Base-by-base conservation (phyloP, 2,797 vertebrate genomes). In the Ibycter americanus region DNA sequence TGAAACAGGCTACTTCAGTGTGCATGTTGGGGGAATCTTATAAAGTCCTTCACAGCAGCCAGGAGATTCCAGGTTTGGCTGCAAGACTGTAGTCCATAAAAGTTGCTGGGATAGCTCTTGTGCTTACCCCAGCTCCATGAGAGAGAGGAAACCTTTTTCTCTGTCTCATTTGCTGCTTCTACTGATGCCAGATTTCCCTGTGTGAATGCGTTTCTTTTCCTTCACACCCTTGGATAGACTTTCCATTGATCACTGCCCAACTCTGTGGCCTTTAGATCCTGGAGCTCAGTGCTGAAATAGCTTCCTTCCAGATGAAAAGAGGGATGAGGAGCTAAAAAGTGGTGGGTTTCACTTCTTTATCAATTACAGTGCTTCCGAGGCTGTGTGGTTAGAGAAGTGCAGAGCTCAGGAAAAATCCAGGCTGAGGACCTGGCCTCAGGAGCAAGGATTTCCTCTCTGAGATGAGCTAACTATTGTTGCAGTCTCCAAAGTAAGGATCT, bases 401-500 rank as follows among this genome's bases (percentile, higher is more conserved):
- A 79, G 74, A 84, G 52, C 78, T 95, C 63, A 80, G 81, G 84
- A 92, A 92, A 91, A 95, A 96, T 73, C 78, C 67, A 31, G 29
- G 68, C 77, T 86, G 79, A 86, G 42, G 70, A 85, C 51, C 78
- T 92, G 92, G 94, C 84, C 62, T 61, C 55, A 52, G 51, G 71
- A 80, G 70, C 71, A 34, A 87, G 63, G 79, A 59, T 92, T 96
- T 96, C 89, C 90, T 85, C 92, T 94, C 83, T n/a, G 52, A 83
- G 88, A 87, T 92, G 94, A 95, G 27, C 47, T 49, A 73, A 70
- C 56, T 66, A 4, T 67, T 74, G 38, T 46, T 65, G n/a, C 9
- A 2, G 42, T 95, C 56, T 94, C 90, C 71, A 70, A 83, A 95
- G 44, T 47, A 62, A 91, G 84, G 81, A 78, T 92, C 78, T 93